Percentiles rank a stretch among this genome's conserved stretches.
Evolutionary conservation across 2,888 invertebrate genomes (phyloP).

Genomic region (Pammene aurita): DNA sequence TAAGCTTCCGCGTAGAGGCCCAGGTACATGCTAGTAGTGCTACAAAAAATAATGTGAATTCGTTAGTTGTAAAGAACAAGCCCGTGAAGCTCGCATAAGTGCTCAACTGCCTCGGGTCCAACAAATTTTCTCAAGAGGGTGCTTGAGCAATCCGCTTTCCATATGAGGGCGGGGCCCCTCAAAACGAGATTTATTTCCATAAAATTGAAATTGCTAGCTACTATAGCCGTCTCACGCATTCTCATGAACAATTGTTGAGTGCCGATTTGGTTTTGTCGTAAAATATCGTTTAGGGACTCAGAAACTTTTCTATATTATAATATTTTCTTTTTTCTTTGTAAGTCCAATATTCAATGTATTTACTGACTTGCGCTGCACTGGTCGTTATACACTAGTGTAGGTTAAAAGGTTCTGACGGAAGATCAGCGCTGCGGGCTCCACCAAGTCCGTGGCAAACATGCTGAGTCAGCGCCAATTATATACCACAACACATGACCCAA

Average conservation of each 20-base stretch:
- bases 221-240: constrained; percentile 11
- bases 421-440: too few species aligned
- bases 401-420: too few species aligned
- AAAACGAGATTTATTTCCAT: constrained; percentile 19
- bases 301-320: neutral
- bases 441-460: too few species aligned
- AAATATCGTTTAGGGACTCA: constrained; percentile 12
- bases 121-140: constrained; percentile 19
- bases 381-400: too few species aligned
- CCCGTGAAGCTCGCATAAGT: constrained; percentile 2
- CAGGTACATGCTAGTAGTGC: neutral
- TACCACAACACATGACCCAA: too few species aligned
- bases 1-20: too few species aligned
- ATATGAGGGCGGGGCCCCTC: constrained; percentile 14
- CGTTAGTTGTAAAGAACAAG: neutral
- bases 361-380: too few species aligned
- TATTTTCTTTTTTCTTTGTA: too few species aligned
- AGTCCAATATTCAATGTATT: too few species aligned
- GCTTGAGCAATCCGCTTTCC: constrained; percentile 14
- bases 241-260: neutral
- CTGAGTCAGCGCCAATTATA: too few species aligned
- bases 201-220: constrained; percentile 19
- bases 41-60: neutral
- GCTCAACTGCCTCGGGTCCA: constrained; percentile 2
- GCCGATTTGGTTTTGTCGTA: neutral